Evolutionary conservation across 2,888 invertebrate species (phyloP), one percentile per base, ranked within the genome.

Genomic region (Electrophaes corylata): DNA sequence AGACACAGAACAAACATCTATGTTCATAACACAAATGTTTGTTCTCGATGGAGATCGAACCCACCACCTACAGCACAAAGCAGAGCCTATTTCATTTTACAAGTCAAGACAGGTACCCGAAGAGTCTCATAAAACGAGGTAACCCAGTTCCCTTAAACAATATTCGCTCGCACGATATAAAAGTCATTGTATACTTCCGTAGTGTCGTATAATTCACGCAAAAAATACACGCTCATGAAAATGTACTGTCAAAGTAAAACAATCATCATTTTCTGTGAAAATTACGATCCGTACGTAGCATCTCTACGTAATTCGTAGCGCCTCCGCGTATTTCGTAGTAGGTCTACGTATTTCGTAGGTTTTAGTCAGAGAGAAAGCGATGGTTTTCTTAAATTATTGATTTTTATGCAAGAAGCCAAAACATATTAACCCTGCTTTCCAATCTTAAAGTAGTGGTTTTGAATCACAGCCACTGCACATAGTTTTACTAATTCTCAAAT

Each of bases 231-330:
- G 14, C 33, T 57, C 51, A 43, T 44, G 39, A 47, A 43, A 55
- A 55, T 51, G 46, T 55, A 47, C 51, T 52, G 55, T 48, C 51
- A 44, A 49, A 43, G 41, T 47, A 43, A 44, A 51, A 39, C 51
- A 60, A 64, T 64, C 49, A 58, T 60, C 58, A 64, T 64, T 61
- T 29, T 44, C 47, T 53, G 56, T 64, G 64, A 61, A 60, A 54
- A 61, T 58, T 55, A 60, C 49, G 55, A 54, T 23, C 11, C 43
- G 26, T 39, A 39, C 62, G 58, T 58, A 57, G 54, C 41, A 47
- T 20, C 26, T 45, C 50, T 50, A 54, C 54, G 45, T 51, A 54
- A 40, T 41, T 46, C 46, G 40, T 47, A 54, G 49, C 59, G 19
- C 8, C 53, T 67, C 64, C 63, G 62, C 54, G 47, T 18, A 20